A percentile compares a stretch with the other conserved stretches of the same genome.
Conservation (phyloP, 2,113 vertebrate species). For the Tetraodon nigroviridis region DNA sequence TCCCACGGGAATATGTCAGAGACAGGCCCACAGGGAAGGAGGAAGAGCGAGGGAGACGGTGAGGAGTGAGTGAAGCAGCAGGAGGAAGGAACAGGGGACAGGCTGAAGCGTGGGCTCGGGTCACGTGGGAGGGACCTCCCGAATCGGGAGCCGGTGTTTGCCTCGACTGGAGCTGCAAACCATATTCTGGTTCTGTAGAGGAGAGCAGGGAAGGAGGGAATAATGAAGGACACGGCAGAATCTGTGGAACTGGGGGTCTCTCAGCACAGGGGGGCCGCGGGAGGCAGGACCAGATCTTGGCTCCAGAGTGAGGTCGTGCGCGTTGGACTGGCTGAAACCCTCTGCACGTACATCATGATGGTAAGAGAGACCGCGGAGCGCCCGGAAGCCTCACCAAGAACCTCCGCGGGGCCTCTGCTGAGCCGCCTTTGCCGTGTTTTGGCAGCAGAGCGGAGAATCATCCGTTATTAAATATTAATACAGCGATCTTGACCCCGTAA, state of each 20-base stretch:
- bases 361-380: slow-evolving; percentile 57
- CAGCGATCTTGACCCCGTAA: slow-evolving; percentile 30
- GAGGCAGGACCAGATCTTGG: slow-evolving; percentile 34
- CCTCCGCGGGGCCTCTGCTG: background rate
- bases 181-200: background rate
- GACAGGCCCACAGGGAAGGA: slow-evolving; percentile 2
- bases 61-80: background rate
- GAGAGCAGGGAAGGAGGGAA: background rate
- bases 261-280: slow-evolving; percentile 5
- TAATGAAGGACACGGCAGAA: slow-evolving; percentile 50
- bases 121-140: slow-evolving; percentile 7
- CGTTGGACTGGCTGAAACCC: slow-evolving; percentile 75
- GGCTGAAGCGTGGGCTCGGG: slow-evolving; percentile 5
- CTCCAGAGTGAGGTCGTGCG: slow-evolving; percentile 66
- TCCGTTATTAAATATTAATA: slow-evolving; percentile 34
- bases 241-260: slow-evolving; percentile 28
- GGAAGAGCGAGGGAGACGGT: slow-evolving; percentile 3
- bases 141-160: slow-evolving; percentile 1
- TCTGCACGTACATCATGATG: slow-evolving; percentile 84
- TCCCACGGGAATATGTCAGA: slow-evolving; percentile 15
- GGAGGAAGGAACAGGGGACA: background rate
- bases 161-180: background rate
- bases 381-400: background rate
- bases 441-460: background rate
- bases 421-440: background rate